Evolutionary conservation across 2,888 invertebrate species (phyloP).

Genomic region (Girardia tigrina): DNA sequence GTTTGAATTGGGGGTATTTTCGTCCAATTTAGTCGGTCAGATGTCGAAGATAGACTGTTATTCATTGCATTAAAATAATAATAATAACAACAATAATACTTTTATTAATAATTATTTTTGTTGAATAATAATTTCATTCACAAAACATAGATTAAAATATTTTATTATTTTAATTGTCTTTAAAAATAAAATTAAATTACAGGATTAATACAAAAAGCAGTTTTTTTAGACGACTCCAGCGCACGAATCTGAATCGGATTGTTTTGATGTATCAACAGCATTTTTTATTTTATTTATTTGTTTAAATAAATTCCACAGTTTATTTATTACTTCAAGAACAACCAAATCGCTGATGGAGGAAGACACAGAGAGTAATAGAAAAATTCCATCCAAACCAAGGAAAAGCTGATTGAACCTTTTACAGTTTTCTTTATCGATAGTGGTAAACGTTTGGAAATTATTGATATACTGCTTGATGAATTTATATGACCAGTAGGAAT

Average conservation of each 20-base stretch:
- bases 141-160: no score
- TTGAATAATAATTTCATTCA: no score
- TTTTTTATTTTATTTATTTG: background rate
- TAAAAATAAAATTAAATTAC: no score
- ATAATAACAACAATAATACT: no score
- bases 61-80: no score
- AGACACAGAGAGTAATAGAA: background rate
- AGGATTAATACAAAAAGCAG: no score
- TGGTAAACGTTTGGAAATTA: background rate
- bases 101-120: no score
- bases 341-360: background rate
- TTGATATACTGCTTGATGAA: background rate
- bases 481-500: background rate
- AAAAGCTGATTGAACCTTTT: background rate
- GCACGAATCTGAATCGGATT: background rate
- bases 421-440: background rate
- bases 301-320: background rate
- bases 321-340: background rate
- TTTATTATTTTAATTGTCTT: no score
- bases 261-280: background rate
- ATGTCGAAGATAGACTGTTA: no score
- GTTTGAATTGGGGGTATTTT: no score
- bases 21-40: no score
- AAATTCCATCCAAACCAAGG: background rate
- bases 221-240: background rate